A percentile compares a stretch with the other conserved stretches of the same genome.
phyloP scores from a whole-genome alignment of 2,888 invertebrate species.

The Drosophila kanekoi region DNA sequence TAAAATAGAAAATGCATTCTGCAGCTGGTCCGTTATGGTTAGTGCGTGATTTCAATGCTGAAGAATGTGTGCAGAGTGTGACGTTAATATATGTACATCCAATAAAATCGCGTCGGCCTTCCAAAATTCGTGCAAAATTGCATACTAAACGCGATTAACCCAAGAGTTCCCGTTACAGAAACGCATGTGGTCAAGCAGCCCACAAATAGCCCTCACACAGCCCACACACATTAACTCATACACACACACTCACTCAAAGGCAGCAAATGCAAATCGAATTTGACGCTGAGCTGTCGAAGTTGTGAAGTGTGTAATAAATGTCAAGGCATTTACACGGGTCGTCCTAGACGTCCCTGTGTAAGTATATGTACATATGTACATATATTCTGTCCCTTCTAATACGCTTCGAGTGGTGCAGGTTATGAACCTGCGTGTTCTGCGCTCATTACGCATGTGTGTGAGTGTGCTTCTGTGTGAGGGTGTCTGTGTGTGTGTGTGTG shows the following conservation, averaged over 20 bases:
- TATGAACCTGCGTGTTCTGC: slow-evolving; percentile 80
- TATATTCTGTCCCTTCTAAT: slow-evolving; percentile 72
- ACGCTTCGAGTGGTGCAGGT: slow-evolving; percentile 81
- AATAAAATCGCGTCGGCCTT: slow-evolving; percentile 45
- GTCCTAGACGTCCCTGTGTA: slow-evolving; percentile 48
- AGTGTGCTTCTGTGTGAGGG: slow-evolving; percentile 27
- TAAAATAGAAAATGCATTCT: slow-evolving; percentile 25
- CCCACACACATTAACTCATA: slow-evolving; percentile 17
- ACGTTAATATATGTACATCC: slow-evolving; percentile 25
- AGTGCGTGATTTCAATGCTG: slow-evolving; percentile 53
- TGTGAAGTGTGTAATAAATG: slow-evolving; percentile 72
- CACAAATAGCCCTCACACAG: slow-evolving; percentile 10
- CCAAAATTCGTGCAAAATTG: slow-evolving; percentile 37
- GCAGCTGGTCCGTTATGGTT: slow-evolving; percentile 42
- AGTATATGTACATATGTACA: slow-evolving; percentile 3
- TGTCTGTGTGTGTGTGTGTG: slow-evolving; percentile 8
- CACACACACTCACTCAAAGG: not conserved
- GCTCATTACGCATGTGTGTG: slow-evolving; percentile 67
- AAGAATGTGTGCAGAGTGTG: slow-evolving; percentile 32
- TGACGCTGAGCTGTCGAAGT: slow-evolving; percentile 71
- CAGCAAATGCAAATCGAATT: slow-evolving; percentile 73
- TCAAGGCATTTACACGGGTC: slow-evolving; percentile 80
- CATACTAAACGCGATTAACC: slow-evolving; percentile 32
- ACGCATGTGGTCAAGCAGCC: slow-evolving; percentile 9
- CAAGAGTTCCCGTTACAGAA: slow-evolving; percentile 5